Base-by-base conservation (phyloP, 2,888 invertebrate genomes). In the Sesia apiformis region DNA sequence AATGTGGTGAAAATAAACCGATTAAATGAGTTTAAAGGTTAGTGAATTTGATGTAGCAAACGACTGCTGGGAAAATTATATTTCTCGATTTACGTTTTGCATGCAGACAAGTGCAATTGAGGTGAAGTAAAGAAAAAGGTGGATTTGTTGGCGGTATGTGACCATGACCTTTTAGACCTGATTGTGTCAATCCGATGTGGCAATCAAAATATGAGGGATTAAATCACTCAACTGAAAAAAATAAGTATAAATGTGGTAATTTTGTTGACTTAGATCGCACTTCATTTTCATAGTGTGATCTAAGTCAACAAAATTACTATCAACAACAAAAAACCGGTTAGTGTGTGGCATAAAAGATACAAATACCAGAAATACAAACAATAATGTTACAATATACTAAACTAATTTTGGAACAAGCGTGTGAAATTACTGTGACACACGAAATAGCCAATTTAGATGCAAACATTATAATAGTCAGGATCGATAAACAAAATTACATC, bases 181-280 rank as follows among this genome's bases (percentile, higher is more conserved):
- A 23, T 23, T 2, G 23, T 23, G 23, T 23, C 23, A 23, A 23
- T 23, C 23, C 23, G 23, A 23, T 23, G 23, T 23, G 23, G 1
- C 23, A 23, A 23, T 23, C 23, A 5, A 62, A 55, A 39, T n/a
- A 46, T 23, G 38, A 51, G 7, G 7, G 52, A 57, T 39, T 39
- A 43, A 8, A 40, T 40, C 39, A 39, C n/a, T 38, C 40, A 56
- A 55, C 3, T 8, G 5, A 38, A 7, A n/a, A 51, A 51, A 43
- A 5, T 43, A 40, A 3, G 38, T 38, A 53, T 55, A 6, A 42
- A 42, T 42, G n/a, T n/a, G 1, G 42, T 42, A 42, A 42, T 42
- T 42, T 42, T 7, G 7, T 7, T 5, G 7, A 42, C 7, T 42
- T 42, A 42, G 42, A 42, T 42, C 2, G 42, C 42, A 42, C 42